Evolutionary conservation across 37 sponge, comb jelly and placozoan species (phyloP).

Genomic region (Eunapius fragilis): DNA sequence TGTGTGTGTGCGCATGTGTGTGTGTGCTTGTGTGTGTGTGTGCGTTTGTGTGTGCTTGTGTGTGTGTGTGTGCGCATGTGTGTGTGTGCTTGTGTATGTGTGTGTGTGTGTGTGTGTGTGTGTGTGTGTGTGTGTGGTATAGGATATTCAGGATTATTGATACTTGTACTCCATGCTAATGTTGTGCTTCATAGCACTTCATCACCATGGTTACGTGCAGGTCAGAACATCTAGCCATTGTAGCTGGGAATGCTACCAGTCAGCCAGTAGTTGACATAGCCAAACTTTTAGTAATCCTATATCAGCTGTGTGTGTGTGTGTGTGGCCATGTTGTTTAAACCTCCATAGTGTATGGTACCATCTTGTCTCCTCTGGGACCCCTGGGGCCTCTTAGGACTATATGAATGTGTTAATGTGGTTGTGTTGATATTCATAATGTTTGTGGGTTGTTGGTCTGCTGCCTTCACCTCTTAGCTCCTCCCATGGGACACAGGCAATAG

Average conservation of each 20-base stretch:
- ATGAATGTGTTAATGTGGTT: neutral
- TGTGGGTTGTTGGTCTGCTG: neutral
- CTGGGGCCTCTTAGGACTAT: neutral
- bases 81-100: neutral
- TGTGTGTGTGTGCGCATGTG: constrained; percentile 12
- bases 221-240: neutral
- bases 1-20: neutral
- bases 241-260: neutral
- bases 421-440: constrained; percentile 1
- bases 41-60: constrained; percentile 11
- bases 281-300: neutral
- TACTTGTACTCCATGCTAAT: too few relatives aligned
- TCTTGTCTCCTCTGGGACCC: neutral
- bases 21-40: neutral
- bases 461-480: too few relatives aligned
- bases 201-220: too few relatives aligned
- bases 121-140: too few relatives aligned
- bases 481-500: too few relatives aligned
- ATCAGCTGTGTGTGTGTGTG: neutral
- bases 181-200: too few relatives aligned
- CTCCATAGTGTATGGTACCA: neutral
- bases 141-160: too few relatives aligned
- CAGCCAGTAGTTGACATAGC: neutral
- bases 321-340: neutral
- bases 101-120: too few relatives aligned